These are phyloP conservation scores for Masticophis lateralis DNA, from an alignment of 2,797 vertebrate species.

Conservation along the genomic window DNA sequence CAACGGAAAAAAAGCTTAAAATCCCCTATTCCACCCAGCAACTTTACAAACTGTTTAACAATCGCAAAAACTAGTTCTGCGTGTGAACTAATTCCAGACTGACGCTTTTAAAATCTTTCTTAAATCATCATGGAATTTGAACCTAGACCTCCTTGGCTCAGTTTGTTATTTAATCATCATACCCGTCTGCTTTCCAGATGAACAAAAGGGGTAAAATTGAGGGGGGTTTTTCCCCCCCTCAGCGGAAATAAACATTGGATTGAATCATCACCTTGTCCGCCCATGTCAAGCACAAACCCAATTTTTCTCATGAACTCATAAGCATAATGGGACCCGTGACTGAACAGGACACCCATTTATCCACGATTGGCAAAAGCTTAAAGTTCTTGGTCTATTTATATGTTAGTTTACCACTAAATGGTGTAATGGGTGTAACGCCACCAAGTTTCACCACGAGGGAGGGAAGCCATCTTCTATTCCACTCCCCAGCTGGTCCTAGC, in stretches of 20 bases:
- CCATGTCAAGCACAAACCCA: slow-evolving; percentile 24
- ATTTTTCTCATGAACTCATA: slow-evolving; percentile 47
- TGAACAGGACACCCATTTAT: slow-evolving; percentile 46
- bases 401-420: slow-evolving; percentile 46
- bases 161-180: background rate
- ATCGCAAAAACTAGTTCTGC: no score
- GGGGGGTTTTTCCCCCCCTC: background rate
- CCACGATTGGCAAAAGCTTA: slow-evolving; percentile 41
- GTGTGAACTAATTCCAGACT: background rate
- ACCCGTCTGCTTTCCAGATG: no score
- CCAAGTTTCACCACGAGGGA: background rate
- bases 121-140: background rate
- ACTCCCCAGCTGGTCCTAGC: background rate
- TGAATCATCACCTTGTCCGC: background rate
- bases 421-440: slow-evolving; percentile 54
- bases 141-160: background rate
- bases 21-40: background rate
- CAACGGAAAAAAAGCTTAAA: background rate
- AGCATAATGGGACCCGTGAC: slow-evolving; percentile 41
- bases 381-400: slow-evolving; percentile 57
- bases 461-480: slow-evolving; percentile 10
- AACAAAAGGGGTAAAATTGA: background rate
- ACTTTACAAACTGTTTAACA: background rate
- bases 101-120: background rate
- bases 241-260: background rate